Evolutionary conservation across 2,113 vertebrate genomes (phyloP).

Genomic region (Zosterops japonicus): DNA sequence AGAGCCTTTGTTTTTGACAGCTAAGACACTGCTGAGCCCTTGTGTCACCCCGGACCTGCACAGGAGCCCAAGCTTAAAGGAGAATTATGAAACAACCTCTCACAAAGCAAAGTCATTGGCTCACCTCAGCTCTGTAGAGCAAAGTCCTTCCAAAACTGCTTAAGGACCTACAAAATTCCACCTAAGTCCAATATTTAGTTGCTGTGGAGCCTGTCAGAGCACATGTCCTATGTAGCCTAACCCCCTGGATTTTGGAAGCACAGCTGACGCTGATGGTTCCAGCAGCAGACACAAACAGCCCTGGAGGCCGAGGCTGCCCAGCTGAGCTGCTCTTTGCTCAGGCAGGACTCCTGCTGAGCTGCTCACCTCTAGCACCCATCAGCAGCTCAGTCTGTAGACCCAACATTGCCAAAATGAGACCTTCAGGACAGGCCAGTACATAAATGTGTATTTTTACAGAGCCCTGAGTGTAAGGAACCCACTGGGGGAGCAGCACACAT

Average conservation of each 20-base stretch:
- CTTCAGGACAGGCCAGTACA: fast-evolving
- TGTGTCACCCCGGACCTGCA: background rate
- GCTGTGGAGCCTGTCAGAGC: background rate
- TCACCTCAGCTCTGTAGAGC: background rate
- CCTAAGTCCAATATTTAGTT: background rate
- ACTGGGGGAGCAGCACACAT: background rate
- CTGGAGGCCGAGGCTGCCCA: background rate
- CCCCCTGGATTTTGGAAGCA: fast-evolving
- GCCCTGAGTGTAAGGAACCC: background rate
- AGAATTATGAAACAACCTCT: background rate
- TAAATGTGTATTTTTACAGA: fast-evolving
- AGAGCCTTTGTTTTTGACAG: background rate
- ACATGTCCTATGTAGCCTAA: fast-evolving
- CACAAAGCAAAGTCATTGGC: background rate
- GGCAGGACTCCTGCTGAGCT: background rate
- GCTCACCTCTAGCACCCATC: background rate
- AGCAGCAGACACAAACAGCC: background rate
- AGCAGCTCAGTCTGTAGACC: background rate
- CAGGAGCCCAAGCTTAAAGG: background rate
- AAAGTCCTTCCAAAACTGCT: background rate
- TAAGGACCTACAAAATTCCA: background rate
- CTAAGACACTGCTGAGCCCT: background rate
- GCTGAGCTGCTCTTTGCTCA: background rate
- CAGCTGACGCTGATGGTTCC: fast-evolving
- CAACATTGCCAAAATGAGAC: background rate